phyloP scores from a whole-genome alignment of 2,797 vertebrate species.

The Spinus pinus region DNA sequence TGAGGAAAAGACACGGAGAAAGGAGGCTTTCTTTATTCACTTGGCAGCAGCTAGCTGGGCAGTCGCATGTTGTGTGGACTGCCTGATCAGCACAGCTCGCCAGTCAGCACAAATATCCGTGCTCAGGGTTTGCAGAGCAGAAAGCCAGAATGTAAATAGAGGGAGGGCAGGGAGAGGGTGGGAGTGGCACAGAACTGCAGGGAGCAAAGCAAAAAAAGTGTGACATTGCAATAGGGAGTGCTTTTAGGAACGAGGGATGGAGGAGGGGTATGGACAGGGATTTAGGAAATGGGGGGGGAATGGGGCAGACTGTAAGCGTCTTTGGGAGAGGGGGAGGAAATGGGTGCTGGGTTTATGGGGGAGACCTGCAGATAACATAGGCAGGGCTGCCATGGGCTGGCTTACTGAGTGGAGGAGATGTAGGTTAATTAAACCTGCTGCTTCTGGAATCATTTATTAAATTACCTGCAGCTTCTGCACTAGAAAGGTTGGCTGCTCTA shows the following conservation, averaged over 20 bases:
- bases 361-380: background rate
- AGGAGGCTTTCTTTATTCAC: background rate
- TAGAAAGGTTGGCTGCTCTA: background rate
- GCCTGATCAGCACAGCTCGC: background rate
- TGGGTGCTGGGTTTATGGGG: background rate
- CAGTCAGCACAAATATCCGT: background rate
- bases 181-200: background rate
- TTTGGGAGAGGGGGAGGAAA: background rate
- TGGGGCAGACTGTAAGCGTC: background rate
- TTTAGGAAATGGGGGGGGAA: background rate
- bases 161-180: background rate
- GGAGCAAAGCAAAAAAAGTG: background rate
- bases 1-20: background rate
- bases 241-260: background rate
- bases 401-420: background rate
- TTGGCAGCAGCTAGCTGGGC: background rate
- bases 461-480: constrained; percentile 11
- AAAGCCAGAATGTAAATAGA: background rate
- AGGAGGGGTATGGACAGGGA: background rate
- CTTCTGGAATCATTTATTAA: constrained; percentile 27
- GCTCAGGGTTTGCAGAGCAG: background rate
- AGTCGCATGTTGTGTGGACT: background rate
- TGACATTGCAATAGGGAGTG: background rate
- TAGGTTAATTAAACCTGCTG: constrained; percentile 40
- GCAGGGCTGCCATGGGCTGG: background rate